phyloP scores from a whole-genome alignment of 2,888 invertebrate genomes.

The Endomychus coccineus region DNA sequence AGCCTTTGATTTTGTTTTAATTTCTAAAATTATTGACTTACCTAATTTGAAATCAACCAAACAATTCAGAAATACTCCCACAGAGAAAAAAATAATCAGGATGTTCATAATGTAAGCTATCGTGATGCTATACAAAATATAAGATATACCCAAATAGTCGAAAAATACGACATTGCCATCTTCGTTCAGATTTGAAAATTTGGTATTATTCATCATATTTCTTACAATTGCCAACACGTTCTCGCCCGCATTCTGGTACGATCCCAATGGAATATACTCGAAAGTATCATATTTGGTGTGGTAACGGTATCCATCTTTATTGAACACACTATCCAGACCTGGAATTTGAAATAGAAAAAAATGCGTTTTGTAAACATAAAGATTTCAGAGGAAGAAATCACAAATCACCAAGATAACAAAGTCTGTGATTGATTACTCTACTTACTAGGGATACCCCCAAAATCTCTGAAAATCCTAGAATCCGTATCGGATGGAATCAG shows the following conservation, averaged over 20 bases:
- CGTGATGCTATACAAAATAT: too few relatives aligned
- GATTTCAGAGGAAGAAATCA: slow-evolving; percentile 44
- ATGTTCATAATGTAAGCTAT: too few relatives aligned
- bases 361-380: too few relatives aligned
- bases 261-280: slow-evolving; percentile 48
- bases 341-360: slow-evolving; percentile 17
- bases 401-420: too few relatives aligned
- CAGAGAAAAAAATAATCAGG: too few relatives aligned
- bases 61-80: too few relatives aligned
- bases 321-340: slow-evolving; percentile 58
- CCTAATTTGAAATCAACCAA: too few relatives aligned
- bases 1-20: too few relatives aligned
- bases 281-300: slow-evolving; percentile 54
- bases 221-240: slow-evolving; percentile 50
- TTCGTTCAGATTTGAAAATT: slow-evolving; percentile 34
- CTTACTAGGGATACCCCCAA: slow-evolving; percentile 56
- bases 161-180: slow-evolving; percentile 29
- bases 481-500: slow-evolving; percentile 73
- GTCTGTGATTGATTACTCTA: too few relatives aligned
- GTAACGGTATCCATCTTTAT: slow-evolving; percentile 56
- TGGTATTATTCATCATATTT: slow-evolving; percentile 33
- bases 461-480: slow-evolving; percentile 69
- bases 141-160: slow-evolving; percentile 28
- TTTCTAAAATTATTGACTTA: too few relatives aligned
- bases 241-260: slow-evolving; percentile 56